Evolutionary conservation across 2,888 invertebrate genomes (phyloP), one percentile per base, ranked within the genome.

Genomic region (Drosophila koepferae): DNA sequence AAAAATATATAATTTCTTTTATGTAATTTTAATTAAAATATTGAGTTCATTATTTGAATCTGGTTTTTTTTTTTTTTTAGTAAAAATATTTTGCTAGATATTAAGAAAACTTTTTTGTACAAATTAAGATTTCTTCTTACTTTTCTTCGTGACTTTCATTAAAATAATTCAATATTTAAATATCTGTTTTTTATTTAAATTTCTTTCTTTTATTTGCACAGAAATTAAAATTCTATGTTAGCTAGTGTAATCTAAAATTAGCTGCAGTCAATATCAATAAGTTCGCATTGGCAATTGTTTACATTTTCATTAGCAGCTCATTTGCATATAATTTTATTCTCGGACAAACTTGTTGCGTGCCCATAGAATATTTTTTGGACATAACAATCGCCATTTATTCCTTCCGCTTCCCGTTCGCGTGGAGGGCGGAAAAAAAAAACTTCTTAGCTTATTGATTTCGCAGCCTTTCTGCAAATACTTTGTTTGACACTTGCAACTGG

Each of bases 401-500:
- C 34, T 6, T 5, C 14, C 34, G 23, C 28, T 28, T 28, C 28
- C 28, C 20, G 16, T n/a, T 34, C 16, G 43, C 20, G 16, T 34
- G 9, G 56, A 53, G 43, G 51, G 5, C 14, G 38, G 54, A 5
- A n/a, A 8, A 9, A 9, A 46, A 65, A 43, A 63, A 74, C 43
- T 76, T 74, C 41, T 36, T 46, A 41, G 68, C 72, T 81, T 88
- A 89, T 85, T 89, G 84, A 86, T 86, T 88, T 73, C 72, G 60
- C 43, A 74, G 74, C 70, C 80, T 63, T 74, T 79, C 59, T 53
- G 41, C 66, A 65, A 82, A 81, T 81, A 86, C 73, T 87, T 89
- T 89, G 86, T 85, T 89, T 89, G 86, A 78, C 86, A 86, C 86
- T 87, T 89, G 82, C 70, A 71, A 66, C 82, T 84, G 85, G 80